These are phyloP conservation scores for Phortica variegata DNA, from an alignment of 1,140 invertebrate genomes.

Conservation along the genomic window DNA sequence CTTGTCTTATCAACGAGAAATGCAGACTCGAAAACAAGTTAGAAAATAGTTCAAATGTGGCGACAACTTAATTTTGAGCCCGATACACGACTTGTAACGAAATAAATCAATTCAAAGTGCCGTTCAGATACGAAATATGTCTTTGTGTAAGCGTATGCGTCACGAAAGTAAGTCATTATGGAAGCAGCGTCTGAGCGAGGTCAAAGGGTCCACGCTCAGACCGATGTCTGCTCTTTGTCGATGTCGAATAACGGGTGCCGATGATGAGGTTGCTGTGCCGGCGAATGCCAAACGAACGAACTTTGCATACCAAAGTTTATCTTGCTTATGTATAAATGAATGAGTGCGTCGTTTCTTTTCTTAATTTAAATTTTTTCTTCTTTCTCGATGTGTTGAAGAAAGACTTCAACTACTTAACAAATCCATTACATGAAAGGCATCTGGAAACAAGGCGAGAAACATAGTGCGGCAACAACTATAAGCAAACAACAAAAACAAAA, in stretches of 20 bases:
- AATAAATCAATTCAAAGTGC: conserved; percentile 27
- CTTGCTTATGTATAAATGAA: too few species aligned
- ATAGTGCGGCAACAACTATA: conserved; percentile 9
- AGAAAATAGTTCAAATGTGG: conserved; percentile 14
- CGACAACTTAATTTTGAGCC: conserved; percentile 51
- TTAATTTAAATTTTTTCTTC: conserved; percentile 52
- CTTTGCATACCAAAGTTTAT: too few species aligned
- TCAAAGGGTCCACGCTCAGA: too few species aligned
- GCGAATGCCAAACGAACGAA: too few species aligned
- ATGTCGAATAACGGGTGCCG: too few species aligned
- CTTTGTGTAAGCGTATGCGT: conserved; percentile 24
- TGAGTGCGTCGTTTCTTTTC: too few species aligned
- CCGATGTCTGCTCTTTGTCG: too few species aligned
- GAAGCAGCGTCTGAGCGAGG: conserved; percentile 31
- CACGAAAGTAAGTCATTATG: conserved; percentile 27
- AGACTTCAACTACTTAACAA: conserved; percentile 49
- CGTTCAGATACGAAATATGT: conserved; percentile 35
- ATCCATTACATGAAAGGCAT: conserved; percentile 43
- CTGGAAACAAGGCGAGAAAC: not conserved
- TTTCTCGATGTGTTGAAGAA: conserved; percentile 40
- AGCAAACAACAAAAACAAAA: too few species aligned
- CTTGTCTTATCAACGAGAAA: conserved; percentile 2
- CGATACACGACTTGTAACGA: too few species aligned
- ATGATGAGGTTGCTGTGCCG: too few species aligned
- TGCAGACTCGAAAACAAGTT: too few species aligned